A percentile compares a stretch with the other conserved stretches of the same genome.
Evolutionary conservation across 1,140 invertebrate species (phyloP).

Genomic region (Periplaneta americana): DNA sequence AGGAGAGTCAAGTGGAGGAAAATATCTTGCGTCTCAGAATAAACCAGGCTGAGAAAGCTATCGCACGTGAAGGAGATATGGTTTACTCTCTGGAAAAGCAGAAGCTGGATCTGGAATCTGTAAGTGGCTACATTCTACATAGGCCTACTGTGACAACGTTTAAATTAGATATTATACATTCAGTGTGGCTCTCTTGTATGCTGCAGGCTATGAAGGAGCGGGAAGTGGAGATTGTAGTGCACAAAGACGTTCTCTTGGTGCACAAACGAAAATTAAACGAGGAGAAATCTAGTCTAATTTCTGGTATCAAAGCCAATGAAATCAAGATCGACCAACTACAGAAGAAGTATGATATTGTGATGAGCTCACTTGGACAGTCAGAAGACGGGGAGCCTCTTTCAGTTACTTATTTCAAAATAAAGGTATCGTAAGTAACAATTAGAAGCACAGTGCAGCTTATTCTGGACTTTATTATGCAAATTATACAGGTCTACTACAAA

Average conservation of each 20-base stretch:
- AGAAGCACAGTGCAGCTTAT: too few species aligned
- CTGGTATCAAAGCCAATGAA: conserved; percentile 47
- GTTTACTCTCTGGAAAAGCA: conserved; percentile 53
- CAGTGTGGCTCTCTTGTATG: too few species aligned
- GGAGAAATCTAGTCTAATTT: conserved; percentile 49
- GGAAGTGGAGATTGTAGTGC: conserved; percentile 50
- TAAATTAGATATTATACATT: background rate
- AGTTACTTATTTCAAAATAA: conserved; percentile 59
- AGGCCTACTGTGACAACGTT: too few species aligned
- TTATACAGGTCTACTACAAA: too few species aligned
- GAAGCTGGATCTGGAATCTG: conserved; percentile 47
- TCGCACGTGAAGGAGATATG: conserved; percentile 46
- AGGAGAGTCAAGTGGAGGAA: conserved; percentile 53
- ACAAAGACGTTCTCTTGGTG: conserved; percentile 48
- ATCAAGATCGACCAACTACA: conserved; percentile 53
- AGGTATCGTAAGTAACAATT: conserved; percentile 29
- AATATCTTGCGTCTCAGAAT: conserved; percentile 52
- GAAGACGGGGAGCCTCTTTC: conserved; percentile 52
- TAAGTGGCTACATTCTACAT: too few species aligned
- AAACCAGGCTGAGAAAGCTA: conserved; percentile 46
- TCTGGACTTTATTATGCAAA: too few species aligned
- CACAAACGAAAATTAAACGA: conserved; percentile 49
- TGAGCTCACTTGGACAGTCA: conserved; percentile 45
- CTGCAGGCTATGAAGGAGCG: conserved; percentile 55
- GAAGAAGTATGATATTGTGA: conserved; percentile 33